Evolutionary conservation across 1,140 invertebrate genomes (phyloP).

Genomic region (Trichoplusia ni): DNA sequence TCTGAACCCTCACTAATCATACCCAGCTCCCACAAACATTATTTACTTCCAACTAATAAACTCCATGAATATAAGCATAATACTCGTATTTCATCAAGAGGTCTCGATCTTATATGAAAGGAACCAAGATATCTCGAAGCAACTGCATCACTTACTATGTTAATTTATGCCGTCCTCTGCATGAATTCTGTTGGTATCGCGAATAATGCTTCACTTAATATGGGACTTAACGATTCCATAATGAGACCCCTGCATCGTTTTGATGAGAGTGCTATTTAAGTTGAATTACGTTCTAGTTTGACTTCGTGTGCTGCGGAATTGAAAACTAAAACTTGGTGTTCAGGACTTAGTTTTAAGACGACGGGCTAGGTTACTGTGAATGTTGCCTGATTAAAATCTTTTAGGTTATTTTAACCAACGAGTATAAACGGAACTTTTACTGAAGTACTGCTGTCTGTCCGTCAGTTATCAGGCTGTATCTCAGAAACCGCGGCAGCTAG

Average conservation of each 20-base stretch:
- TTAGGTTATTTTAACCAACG: no score
- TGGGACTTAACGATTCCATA: conserved; percentile 13
- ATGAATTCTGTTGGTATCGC: conserved; percentile 12
- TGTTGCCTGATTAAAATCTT: no score
- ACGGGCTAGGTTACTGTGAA: no score
- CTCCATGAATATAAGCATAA: conserved; percentile 17
- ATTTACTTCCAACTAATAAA: conserved; percentile 25
- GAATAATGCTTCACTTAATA: conserved; percentile 15
- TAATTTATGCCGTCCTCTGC: conserved; percentile 23
- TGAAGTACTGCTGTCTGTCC: no score
- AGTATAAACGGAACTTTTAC: no score
- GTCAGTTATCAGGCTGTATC: no score
- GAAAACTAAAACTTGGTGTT: neutral
- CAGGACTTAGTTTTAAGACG: no score
- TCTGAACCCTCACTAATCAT: conserved; percentile 15
- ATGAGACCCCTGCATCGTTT: conserved; percentile 6
- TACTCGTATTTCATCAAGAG: conserved; percentile 20
- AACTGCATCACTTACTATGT: conserved; percentile 25
- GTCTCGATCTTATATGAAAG: conserved; percentile 11
- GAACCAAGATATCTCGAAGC: conserved; percentile 15
- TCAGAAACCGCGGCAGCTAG: no score
- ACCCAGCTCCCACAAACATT: conserved; percentile 9
- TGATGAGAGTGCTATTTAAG: neutral
- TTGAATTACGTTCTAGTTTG: conserved; percentile 3
- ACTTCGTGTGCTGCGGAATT: neutral